Conservation (phyloP, 2,888 invertebrate genomes). For the Amiota mariae region DNA sequence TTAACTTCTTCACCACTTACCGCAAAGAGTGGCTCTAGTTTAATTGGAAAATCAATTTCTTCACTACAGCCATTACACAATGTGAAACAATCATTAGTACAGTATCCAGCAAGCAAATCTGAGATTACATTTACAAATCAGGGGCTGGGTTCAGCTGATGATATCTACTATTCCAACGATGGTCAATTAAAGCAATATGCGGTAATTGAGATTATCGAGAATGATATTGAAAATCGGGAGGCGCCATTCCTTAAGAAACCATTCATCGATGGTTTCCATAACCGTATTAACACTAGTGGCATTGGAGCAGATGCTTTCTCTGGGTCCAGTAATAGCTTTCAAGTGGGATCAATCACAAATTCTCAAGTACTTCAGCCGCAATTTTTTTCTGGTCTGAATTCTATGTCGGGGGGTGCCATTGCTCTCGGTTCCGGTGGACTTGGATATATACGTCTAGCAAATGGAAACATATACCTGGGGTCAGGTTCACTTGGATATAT, state of each 20-base stretch:
- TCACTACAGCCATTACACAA: constrained; percentile 49
- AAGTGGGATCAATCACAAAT: constrained; percentile 58
- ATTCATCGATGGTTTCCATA: constrained; percentile 61
- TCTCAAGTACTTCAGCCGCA: constrained; percentile 54
- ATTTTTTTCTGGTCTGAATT: constrained; percentile 47
- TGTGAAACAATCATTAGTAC: constrained; percentile 60
- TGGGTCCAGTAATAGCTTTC: constrained; percentile 33
- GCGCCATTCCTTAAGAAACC: constrained; percentile 61
- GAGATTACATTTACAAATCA: neutral
- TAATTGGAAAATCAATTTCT: neutral
- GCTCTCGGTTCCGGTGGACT: constrained; percentile 73
- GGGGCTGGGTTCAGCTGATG: constrained; percentile 38
- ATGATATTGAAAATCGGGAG: constrained; percentile 66
- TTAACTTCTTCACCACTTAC: too few relatives aligned
- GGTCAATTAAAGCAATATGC: constrained; percentile 72
- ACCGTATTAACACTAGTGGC: constrained; percentile 55
- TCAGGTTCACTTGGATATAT: constrained; percentile 73
- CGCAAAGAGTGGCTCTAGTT: too few relatives aligned
- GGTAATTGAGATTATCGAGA: constrained; percentile 71
- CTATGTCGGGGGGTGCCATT: constrained; percentile 52
- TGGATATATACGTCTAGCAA: constrained; percentile 71
- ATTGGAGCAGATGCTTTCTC: constrained; percentile 41
- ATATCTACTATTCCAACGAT: constrained; percentile 67
- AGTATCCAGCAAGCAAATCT: constrained; percentile 34
- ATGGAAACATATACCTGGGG: constrained; percentile 72